Evolutionary conservation across 2,888 invertebrate species (phyloP).

Genomic region (Anodontia alba): DNA sequence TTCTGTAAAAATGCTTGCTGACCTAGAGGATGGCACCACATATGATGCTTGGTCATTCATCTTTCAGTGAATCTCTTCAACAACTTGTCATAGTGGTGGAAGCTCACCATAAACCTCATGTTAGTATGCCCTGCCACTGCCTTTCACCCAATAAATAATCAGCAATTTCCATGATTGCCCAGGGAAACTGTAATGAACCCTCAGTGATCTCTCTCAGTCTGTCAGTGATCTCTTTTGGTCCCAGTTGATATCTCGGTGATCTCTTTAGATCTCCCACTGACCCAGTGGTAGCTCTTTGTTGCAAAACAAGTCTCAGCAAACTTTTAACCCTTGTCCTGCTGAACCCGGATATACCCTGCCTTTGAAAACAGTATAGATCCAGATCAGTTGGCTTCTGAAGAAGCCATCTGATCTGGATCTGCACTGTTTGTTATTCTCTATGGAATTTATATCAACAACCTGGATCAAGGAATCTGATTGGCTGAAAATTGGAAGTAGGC

Average conservation of each 20-base stretch:
- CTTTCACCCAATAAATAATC: neutral
- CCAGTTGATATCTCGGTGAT: neutral
- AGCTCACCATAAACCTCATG: neutral
- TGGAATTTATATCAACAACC: too few relatives aligned
- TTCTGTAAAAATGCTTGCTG: neutral
- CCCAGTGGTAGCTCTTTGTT: neutral
- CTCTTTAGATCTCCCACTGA: neutral
- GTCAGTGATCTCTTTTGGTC: neutral
- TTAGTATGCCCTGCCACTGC: neutral
- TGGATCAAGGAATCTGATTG: too few relatives aligned
- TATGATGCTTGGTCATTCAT: neutral
- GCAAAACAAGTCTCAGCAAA: neutral
- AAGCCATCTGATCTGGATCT: too few relatives aligned
- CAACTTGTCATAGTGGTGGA: neutral
- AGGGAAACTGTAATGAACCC: neutral
- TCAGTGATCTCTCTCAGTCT: neutral
- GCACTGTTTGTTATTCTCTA: too few relatives aligned
- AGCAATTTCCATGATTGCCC: neutral
- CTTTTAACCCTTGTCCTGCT: too few relatives aligned
- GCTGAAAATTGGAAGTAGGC: too few relatives aligned
- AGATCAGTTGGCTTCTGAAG: too few relatives aligned
- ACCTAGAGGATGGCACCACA: neutral
- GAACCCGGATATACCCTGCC: too few relatives aligned
- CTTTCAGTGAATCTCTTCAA: neutral
- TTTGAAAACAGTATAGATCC: too few relatives aligned